Evolutionary conservation across 2,888 invertebrate genomes (phyloP), one percentile per base, ranked within the genome.

Genomic region (Dynastes tityus): DNA sequence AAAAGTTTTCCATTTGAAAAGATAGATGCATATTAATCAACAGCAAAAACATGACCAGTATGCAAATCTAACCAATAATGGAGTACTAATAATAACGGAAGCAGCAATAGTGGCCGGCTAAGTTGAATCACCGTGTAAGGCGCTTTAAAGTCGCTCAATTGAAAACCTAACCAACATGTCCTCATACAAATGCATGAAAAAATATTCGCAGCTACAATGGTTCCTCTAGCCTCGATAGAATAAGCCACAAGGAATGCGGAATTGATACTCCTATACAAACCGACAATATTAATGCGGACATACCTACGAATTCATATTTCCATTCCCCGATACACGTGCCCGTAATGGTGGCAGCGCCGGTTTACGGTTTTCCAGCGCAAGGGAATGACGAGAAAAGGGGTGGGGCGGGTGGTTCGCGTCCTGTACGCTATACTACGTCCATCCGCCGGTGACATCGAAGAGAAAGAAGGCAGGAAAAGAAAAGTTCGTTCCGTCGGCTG

Each of bases 271-370:
- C 55, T 78, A 64, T 76, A 75, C 77, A 79, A 79, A 79, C 65
- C 79, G 73, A 79, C 79, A 77, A 74, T 77, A 77, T 77, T 77
- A 79, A 79, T 74, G 64, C 78, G 68, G 45, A 71, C 70, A 81
- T 80, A 80, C 80, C 78, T 79, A 79, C 70, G 77, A 79, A 68
- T 79, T 82, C 82, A 82, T 83, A 82, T 83, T 82, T 82, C 82
- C 82, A 82, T 83, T 81, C 8, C 2, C 81, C 82, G 82, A 81
- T 82, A 81, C 82, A 83, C 82, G 80, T 80, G 82, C 81, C 80
- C 76, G 75, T 74, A 63, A 78, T 82, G 81, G 81, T 80, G 82
- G 65, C 67, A 55, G 55, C 67, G 67, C 13, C 16, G 13, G 64
- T 22, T 22, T 32, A 27, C 16, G 13, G 49, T 22, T 16, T 32